Evolutionary conservation across 2,888 invertebrate species (phyloP).

Genomic region (Ormia ochracea): DNA sequence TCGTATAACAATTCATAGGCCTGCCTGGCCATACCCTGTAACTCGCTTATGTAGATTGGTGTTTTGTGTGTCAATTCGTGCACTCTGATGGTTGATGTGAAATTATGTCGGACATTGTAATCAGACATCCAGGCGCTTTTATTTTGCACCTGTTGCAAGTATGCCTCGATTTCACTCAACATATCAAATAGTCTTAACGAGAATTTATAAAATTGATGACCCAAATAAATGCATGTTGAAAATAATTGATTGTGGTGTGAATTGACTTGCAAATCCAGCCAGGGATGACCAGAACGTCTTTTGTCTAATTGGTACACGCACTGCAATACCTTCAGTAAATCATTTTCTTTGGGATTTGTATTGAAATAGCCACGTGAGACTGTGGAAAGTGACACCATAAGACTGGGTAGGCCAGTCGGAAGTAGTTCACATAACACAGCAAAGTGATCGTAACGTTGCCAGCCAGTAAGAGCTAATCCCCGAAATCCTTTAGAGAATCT

Average conservation of each 20-base stretch:
- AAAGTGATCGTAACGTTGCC: conserved; percentile 83
- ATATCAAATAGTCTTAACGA: conserved; percentile 76
- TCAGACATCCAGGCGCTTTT: conserved; percentile 82
- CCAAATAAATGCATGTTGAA: conserved; percentile 82
- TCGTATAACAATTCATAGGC: conserved; percentile 80
- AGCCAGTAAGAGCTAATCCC: conserved; percentile 75
- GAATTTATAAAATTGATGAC: conserved; percentile 79
- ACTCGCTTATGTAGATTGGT: conserved; percentile 80
- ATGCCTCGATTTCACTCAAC: conserved; percentile 74
- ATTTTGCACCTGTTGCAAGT: conserved; percentile 72
- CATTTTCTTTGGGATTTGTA: conserved; percentile 77
- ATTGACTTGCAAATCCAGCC: conserved; percentile 80
- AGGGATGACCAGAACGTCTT: conserved; percentile 76
- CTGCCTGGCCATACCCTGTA: conserved; percentile 78
- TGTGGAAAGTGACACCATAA: conserved; percentile 81
- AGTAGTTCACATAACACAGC: conserved; percentile 83
- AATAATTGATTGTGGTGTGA: conserved; percentile 81
- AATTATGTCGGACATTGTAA: conserved; percentile 83
- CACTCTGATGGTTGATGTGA: conserved; percentile 82
- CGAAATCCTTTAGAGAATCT: conserved; percentile 75
- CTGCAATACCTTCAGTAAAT: conserved; percentile 78
- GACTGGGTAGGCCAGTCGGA: conserved; percentile 82
- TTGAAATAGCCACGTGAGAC: conserved; percentile 81
- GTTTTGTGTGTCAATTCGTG: conserved; percentile 80
- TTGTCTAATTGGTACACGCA: conserved; percentile 78